Conservation (phyloP, 2,113 vertebrate genomes). For the Nyctibius bracteatus region DNA sequence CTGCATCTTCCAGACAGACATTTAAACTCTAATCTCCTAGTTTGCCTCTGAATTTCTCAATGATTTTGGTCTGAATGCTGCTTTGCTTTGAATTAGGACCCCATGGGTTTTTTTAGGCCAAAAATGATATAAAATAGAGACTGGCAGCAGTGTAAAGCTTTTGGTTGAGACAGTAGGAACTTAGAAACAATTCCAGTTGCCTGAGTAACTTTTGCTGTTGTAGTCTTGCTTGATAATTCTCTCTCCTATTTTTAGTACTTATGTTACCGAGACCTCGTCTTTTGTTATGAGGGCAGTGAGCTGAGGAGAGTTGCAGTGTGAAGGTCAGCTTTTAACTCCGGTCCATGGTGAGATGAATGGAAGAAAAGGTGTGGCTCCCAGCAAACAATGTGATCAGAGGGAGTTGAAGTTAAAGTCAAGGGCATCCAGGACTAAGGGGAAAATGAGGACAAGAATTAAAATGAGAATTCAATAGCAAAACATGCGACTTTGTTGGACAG, state of each 20-base stretch:
- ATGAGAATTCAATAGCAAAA: neutral
- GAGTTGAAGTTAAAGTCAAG: conserved; percentile 16
- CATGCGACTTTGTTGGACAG: neutral
- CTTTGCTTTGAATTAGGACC: neutral
- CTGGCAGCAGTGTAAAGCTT: neutral
- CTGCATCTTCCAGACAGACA: neutral
- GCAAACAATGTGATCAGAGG: neutral
- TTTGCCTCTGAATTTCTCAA: neutral
- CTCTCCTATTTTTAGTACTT: conserved; percentile 28
- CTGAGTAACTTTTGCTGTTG: neutral
- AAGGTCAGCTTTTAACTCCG: conserved; percentile 39
- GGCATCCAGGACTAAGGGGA: neutral
- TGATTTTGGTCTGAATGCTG: neutral
- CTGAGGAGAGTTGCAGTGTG: conserved; percentile 9
- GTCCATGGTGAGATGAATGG: neutral
- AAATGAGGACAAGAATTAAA: neutral
- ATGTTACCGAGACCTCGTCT: neutral
- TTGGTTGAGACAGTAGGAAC: neutral
- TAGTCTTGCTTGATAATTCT: neutral
- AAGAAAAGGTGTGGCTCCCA: neutral
- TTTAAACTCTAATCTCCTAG: neutral
- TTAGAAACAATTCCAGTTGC: neutral
- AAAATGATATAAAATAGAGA: neutral
- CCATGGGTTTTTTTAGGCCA: neutral
- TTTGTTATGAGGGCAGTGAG: conserved; percentile 23